Evolutionary conservation across 2,888 invertebrate genomes (phyloP), one percentile per base, ranked within the genome.

Genomic region (Helleia helle): DNA sequence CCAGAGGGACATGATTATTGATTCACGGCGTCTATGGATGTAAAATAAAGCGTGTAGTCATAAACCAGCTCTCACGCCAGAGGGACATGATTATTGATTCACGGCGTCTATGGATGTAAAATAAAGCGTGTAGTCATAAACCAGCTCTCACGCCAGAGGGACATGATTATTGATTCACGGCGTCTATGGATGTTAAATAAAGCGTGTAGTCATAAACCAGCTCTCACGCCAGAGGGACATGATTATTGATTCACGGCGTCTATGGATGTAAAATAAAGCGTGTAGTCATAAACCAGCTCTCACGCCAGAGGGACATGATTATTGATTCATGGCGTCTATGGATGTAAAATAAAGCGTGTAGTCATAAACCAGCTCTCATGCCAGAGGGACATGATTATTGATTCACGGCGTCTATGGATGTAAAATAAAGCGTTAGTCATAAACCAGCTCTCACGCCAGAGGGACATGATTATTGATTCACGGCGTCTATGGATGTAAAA

Each of bases 111-210:
- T 52, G 58, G 59, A 55, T 51, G 51, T 53, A 58, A 5, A 26
- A 25, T 15, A 3, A 44, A 31, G 17, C 11, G 6, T 25, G 48
- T 26, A n/a, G 38, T 56, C 60, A 54, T 59, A 58, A 59, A 58
- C 55, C 50, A 45, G 50, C 53, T 55, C 54, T 59, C 57, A 63
- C 54, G 62, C 58, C 47, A 54, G 25, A 25, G 56, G 45, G 51
- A 54, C 51, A 59, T n/a, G n/a, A n/a, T n/a, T n/a, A n/a, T n/a
- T 71, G 69, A 71, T 71, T 72, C 68, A 73, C 63, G 61, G 55
- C 38, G 49, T 29, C 46, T 39, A 50, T 52, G 58, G 59, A 55
- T 51, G 51, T 53, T 58, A 5, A 26, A 25, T 15, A 3, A 44
- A 31, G 17, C 11, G 6, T 25, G 48, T 26, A n/a, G 38, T 56